phyloP scores from a whole-genome alignment of 1,140 invertebrate species.

The Drosophila nigromelanica region DNA sequence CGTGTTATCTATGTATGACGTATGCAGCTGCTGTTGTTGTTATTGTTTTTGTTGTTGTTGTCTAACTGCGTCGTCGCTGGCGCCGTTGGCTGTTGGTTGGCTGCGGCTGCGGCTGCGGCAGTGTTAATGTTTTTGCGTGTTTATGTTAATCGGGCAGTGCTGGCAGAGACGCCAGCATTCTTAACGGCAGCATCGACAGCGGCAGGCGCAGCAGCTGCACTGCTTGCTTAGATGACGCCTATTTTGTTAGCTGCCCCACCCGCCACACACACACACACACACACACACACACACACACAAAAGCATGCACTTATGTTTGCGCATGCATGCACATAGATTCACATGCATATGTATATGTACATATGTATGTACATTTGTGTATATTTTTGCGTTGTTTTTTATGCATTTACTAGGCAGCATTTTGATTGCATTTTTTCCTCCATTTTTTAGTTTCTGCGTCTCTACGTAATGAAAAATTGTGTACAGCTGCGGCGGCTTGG shows the following conservation, averaged over 20 bases:
- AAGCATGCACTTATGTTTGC: constrained; percentile 20
- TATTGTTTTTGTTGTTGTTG: constrained; percentile 48
- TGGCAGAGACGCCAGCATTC: constrained; percentile 40
- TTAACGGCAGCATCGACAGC: constrained; percentile 12
- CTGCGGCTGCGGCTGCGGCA: constrained; percentile 43
- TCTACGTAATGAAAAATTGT: constrained; percentile 64
- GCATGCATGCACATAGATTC: constrained; percentile 5
- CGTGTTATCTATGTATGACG: constrained; percentile 79
- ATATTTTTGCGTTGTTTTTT: constrained; percentile 44
- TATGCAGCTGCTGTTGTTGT: constrained; percentile 28
- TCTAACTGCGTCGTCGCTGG: constrained; percentile 25
- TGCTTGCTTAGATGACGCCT: constrained; percentile 70
- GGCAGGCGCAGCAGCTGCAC: constrained; percentile 26
- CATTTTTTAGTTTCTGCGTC: constrained; percentile 47
- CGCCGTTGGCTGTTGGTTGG: constrained; percentile 68
- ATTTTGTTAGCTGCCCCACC: constrained; percentile 32
- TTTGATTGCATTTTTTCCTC: constrained; percentile 56
- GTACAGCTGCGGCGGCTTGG: constrained; percentile 21
- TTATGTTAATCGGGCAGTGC: constrained; percentile 76
- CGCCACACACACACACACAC: constrained; percentile 21
- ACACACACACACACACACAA: constrained; percentile 8
- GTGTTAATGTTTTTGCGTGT: constrained; percentile 83
- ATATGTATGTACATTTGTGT: constrained; percentile 23
- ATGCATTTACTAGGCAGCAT: constrained; percentile 72
- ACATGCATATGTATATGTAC: constrained; percentile 31